Percentiles rank a stretch among this genome's conserved stretches.
Evolutionary conservation across 2,888 invertebrate genomes (phyloP).

Genomic region (Stratiomys singularior): DNA sequence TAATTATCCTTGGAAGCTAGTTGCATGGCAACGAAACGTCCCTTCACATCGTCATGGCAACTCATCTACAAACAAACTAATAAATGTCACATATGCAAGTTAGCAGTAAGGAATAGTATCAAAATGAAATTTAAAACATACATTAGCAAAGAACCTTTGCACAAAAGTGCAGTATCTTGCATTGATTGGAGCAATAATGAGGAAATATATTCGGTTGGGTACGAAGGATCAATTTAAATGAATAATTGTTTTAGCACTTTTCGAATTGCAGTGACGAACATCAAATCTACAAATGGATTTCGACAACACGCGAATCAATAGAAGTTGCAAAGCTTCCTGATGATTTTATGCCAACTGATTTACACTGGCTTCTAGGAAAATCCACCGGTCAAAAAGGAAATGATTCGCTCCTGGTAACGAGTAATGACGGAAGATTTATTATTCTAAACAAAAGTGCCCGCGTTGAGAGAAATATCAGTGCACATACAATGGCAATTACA

Average conservation of each 20-base stretch:
- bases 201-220: conserved; percentile 93
- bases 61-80: neutral
- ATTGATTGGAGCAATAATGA: conserved; percentile 94
- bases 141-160: conserved; percentile 78
- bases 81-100: no score
- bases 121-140: conserved; percentile 86
- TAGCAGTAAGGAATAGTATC: neutral
- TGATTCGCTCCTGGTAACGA: conserved; percentile 86
- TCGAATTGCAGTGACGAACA: conserved; percentile 83
- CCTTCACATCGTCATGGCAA: no score
- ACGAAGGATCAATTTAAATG: conserved; percentile 53
- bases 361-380: conserved; percentile 80
- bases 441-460: conserved; percentile 89
- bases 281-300: conserved; percentile 87
- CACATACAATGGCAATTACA: conserved; percentile 91
- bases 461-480: conserved; percentile 91
- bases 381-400: conserved; percentile 63
- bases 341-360: conserved; percentile 87
- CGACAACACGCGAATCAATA: conserved; percentile 80
- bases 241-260: conserved; percentile 25
- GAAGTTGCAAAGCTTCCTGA: conserved; percentile 81
- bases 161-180: conserved; percentile 84
- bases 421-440: conserved; percentile 90
- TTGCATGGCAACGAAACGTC: no score
- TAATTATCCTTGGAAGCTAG: no score